These are phyloP conservation scores for Habroteleia sp. DNA, from an alignment of 2,888 invertebrate species.

Conservation along the genomic window DNA sequence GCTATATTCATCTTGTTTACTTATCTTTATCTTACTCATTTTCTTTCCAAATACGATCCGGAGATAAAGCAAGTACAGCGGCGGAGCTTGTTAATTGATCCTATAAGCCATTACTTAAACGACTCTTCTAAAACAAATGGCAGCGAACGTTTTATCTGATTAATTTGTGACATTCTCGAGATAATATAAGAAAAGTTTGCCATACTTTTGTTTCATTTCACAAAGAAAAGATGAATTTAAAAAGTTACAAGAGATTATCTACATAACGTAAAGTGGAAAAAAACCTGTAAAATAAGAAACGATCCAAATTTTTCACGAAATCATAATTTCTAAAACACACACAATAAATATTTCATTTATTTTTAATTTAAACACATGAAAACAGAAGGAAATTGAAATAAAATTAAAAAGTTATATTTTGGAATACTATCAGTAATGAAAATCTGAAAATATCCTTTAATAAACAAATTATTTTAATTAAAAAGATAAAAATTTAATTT, in stretches of 20 bases:
- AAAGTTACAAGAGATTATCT: slow-evolving; percentile 2
- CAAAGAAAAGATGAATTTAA: neutral
- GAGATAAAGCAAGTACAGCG: slow-evolving; percentile 38
- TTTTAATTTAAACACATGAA: no score
- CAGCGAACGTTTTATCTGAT: slow-evolving; percentile 28
- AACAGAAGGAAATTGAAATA: no score
- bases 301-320: neutral
- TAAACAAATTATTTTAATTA: no score
- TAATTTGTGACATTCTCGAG: slow-evolving; percentile 22
- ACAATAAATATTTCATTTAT: no score
- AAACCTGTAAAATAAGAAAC: neutral
- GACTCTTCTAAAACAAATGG: slow-evolving; percentile 42
- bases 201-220: neutral
- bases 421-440: no score
- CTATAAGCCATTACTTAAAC: slow-evolving; percentile 47
- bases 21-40: slow-evolving; percentile 32
- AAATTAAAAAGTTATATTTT: no score
- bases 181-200: slow-evolving; percentile 16
- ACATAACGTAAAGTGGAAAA: no score
- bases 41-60: slow-evolving; percentile 42
- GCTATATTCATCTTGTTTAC: slow-evolving; percentile 29
- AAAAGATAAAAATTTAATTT: no score
- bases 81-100: slow-evolving; percentile 44
- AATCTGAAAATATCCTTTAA: no score
- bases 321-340: no score